These are phyloP conservation scores for Sinocyclocheilus rhinocerous DNA, from an alignment of 2,113 vertebrate genomes.

Conservation along the genomic window DNA sequence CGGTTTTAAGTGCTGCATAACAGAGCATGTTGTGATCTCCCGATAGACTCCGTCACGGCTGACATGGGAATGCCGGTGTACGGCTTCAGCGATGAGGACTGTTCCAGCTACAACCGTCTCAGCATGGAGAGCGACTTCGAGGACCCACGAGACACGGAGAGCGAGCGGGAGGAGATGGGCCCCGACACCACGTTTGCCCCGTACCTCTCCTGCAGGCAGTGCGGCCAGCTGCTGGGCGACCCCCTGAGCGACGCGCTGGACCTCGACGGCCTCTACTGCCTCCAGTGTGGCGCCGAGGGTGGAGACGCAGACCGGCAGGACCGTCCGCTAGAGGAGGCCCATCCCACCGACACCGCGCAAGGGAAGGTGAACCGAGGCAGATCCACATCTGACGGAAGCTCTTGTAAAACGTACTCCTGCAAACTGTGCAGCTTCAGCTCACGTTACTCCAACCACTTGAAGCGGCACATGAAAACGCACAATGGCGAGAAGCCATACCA, in stretches of 20 bases:
- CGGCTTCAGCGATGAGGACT: conserved; percentile 87
- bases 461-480: conserved; percentile 98
- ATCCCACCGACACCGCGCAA: conserved; percentile 66
- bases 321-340: conserved; percentile 56
- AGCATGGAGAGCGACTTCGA: conserved; percentile 88
- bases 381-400: conserved; percentile 66
- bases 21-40: conserved; percentile 70
- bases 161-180: conserved; percentile 70
- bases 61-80: conserved; percentile 87
- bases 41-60: conserved; percentile 65
- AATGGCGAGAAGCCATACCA: conserved; percentile 95
- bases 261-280: conserved; percentile 75
- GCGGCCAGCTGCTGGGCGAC: conserved; percentile 81
- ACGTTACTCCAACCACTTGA: conserved; percentile 96
- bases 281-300: conserved; percentile 71
- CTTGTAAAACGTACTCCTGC: conserved; percentile 84
- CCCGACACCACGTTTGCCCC: conserved; percentile 68
- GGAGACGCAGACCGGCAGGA: conserved; percentile 61
- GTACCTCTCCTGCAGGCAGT: conserved; percentile 84
- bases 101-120: conserved; percentile 82
- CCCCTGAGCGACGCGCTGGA: conserved; percentile 73
- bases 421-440: conserved; percentile 94
- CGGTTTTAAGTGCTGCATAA: too few species aligned
- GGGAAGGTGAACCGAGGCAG: conserved; percentile 69
- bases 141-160: conserved; percentile 75